These are phyloP conservation scores for Apolygus lucorum DNA, from an alignment of 1,140 invertebrate genomes.

Conservation along the genomic window DNA sequence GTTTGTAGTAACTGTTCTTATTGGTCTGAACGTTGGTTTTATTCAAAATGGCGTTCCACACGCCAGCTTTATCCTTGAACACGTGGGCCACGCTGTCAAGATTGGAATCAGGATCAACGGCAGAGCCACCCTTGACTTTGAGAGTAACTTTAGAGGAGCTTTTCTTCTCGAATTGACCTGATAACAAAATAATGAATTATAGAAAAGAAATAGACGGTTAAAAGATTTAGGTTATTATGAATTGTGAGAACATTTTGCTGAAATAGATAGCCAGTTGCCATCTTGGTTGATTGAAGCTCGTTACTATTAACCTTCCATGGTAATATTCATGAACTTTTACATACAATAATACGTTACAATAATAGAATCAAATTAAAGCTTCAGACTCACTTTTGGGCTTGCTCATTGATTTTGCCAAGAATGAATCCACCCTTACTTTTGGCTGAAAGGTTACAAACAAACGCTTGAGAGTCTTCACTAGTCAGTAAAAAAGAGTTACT, in stretches of 20 bases:
- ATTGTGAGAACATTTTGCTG: too few species aligned
- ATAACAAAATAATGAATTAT: background rate
- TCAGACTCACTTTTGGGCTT: conserved; percentile 27
- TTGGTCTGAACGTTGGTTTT: conserved; percentile 75
- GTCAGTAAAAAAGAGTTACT: too few species aligned
- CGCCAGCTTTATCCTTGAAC: conserved; percentile 50
- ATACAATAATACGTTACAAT: background rate
- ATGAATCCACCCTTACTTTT: conserved; percentile 48
- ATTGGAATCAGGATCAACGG: conserved; percentile 82
- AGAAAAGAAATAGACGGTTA: background rate
- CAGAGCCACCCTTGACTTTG: conserved; percentile 75
- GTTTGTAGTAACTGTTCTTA: conserved; percentile 92
- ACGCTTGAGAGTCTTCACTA: too few species aligned
- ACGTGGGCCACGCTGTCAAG: conserved; percentile 75
- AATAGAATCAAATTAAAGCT: background rate
- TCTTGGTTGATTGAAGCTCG: too few species aligned
- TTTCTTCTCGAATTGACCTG: conserved; percentile 32
- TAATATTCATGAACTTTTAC: background rate
- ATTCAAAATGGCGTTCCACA: conserved; percentile 71
- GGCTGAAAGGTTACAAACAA: too few species aligned
- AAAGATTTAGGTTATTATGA: conserved; percentile 23
- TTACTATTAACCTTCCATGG: too few species aligned
- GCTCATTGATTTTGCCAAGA: background rate
- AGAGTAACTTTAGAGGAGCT: conserved; percentile 54
- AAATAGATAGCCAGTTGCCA: too few species aligned